Evolutionary conservation across 2,888 invertebrate genomes (phyloP).

Genomic region (Diaphora mendica): DNA sequence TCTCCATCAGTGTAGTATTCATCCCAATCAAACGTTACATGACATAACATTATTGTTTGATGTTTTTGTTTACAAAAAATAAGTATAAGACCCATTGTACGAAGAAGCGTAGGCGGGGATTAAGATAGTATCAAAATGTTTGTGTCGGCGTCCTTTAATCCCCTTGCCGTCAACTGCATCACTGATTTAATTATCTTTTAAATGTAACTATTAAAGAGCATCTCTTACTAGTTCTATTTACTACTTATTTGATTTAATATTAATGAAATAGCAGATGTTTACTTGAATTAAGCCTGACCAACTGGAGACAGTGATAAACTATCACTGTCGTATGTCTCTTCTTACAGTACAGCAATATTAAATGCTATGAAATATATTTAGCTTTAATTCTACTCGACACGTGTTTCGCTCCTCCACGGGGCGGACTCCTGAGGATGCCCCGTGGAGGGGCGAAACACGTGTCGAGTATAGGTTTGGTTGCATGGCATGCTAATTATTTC

Average conservation of each 20-base stretch:
- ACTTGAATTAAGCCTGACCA: not conserved
- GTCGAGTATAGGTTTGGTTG: too few species aligned
- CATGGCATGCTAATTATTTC: too few species aligned
- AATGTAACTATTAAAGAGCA: slow-evolving; percentile 33
- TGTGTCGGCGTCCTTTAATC: slow-evolving; percentile 72
- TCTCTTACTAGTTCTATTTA: not conserved
- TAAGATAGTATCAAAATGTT: slow-evolving; percentile 77
- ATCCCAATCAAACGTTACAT: slow-evolving; percentile 76
- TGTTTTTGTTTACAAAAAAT: slow-evolving; percentile 66
- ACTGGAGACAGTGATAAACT: not conserved
- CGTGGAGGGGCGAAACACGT: too few species aligned
- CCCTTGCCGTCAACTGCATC: slow-evolving; percentile 46
- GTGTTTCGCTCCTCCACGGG: too few species aligned
- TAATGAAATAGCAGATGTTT: not conserved
- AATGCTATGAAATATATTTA: too few species aligned
- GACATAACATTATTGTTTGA: slow-evolving; percentile 79
- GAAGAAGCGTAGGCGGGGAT: slow-evolving; percentile 70
- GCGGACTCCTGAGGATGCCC: too few species aligned
- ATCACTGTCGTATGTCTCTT: not conserved
- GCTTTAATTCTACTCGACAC: too few species aligned
- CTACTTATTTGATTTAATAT: not conserved
- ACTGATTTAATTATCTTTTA: slow-evolving; percentile 55
- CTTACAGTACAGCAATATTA: too few species aligned
- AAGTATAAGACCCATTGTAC: slow-evolving; percentile 63
- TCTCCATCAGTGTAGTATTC: slow-evolving; percentile 57